Evolutionary conservation across 2,888 invertebrate species (phyloP).

Genomic region (Mallateleia sp.): DNA sequence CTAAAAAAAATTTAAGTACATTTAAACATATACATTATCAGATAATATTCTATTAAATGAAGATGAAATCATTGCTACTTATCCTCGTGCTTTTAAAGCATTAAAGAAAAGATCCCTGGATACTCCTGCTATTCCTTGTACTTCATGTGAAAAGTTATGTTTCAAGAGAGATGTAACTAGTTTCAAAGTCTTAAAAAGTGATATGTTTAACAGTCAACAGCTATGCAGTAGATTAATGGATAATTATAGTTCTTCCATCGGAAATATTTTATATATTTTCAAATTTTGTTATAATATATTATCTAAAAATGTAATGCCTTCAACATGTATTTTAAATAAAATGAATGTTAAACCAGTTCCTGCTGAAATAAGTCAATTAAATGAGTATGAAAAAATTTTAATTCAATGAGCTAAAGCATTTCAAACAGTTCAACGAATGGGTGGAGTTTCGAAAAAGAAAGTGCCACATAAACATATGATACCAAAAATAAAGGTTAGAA

Average conservation of each 20-base stretch:
- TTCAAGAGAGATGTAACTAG: too few species aligned
- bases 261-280: background rate
- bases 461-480: too few species aligned
- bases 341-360: background rate
- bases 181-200: too few species aligned
- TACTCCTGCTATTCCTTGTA: conserved; percentile 5
- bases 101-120: background rate
- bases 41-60: background rate
- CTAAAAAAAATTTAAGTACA: background rate
- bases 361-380: background rate
- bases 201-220: too few species aligned
- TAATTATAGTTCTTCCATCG: background rate
- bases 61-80: background rate
- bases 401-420: background rate
- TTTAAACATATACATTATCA: too few species aligned
- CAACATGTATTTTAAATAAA: background rate
- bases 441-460: background rate
- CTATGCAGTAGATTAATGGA: too few species aligned
- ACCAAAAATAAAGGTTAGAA: too few species aligned
- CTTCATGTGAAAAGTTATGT: too few species aligned
- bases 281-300: background rate
- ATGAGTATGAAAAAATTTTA: too few species aligned
- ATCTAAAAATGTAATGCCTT: background rate
- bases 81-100: background rate
- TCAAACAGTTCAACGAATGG: background rate